These are phyloP conservation scores for Mayetiola destructor DNA, from an alignment of 2,888 invertebrate genomes.

Conservation along the genomic window DNA sequence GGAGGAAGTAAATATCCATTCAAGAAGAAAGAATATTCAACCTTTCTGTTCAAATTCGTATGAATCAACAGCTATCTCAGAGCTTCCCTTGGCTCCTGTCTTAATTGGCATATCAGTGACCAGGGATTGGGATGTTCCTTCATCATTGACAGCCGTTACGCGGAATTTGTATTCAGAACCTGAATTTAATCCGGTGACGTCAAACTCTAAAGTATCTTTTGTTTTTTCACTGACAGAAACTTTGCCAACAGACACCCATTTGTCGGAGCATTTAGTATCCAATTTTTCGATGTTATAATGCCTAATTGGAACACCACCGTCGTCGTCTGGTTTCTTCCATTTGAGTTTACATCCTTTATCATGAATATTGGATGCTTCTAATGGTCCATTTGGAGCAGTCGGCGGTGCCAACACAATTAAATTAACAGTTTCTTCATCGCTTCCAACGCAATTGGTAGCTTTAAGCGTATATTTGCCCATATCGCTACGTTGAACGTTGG, in stretches of 20 bases:
- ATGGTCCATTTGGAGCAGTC: slow-evolving; percentile 72
- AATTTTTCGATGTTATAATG: slow-evolving; percentile 89
- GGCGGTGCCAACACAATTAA: slow-evolving; percentile 79
- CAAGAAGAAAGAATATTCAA: background rate
- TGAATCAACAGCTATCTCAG: slow-evolving; percentile 65
- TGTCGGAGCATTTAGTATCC: slow-evolving; percentile 76
- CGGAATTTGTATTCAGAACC: slow-evolving; percentile 90
- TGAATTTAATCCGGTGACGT: slow-evolving; percentile 76
- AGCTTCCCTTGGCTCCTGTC: slow-evolving; percentile 81
- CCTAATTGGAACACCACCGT: slow-evolving; percentile 84
- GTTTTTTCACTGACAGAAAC: slow-evolving; percentile 48
- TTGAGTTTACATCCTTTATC: slow-evolving; percentile 73
- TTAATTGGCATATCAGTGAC: slow-evolving; percentile 73
- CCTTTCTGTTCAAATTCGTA: background rate
- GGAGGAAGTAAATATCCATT: background rate
- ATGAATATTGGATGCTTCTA: slow-evolving; percentile 71
- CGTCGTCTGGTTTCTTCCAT: slow-evolving; percentile 91
- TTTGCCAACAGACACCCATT: slow-evolving; percentile 79
- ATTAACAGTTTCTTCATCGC: slow-evolving; percentile 72
- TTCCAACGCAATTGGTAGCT: slow-evolving; percentile 72
- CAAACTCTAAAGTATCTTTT: slow-evolving; percentile 60
- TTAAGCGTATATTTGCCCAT: slow-evolving; percentile 76
- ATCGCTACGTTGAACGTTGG: slow-evolving; percentile 67
- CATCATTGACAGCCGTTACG: slow-evolving; percentile 83
- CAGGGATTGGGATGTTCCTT: slow-evolving; percentile 77